Percentiles rank a stretch among this genome's conserved stretches.
Conservation (phyloP, 1,140 invertebrate genomes). For the Heterodera carotae region DNA sequence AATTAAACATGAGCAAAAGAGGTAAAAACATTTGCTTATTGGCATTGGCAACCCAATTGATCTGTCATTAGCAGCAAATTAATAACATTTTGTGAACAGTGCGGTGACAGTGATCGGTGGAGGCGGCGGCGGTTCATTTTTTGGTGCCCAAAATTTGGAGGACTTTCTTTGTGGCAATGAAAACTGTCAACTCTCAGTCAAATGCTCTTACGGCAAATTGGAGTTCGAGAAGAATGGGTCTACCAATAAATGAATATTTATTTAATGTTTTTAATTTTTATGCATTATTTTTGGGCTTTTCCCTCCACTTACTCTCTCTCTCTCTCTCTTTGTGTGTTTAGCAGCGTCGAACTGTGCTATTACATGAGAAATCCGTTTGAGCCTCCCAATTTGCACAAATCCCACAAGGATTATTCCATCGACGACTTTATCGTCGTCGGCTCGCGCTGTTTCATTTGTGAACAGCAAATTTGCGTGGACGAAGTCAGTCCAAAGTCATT, state of each 20-base stretch:
- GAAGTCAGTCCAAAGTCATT: slow-evolving; percentile 18
- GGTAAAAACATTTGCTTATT: background rate
- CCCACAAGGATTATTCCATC: slow-evolving; percentile 27
- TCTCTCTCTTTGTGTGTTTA: slow-evolving; percentile 13
- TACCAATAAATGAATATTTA: background rate
- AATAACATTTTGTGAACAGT: background rate
- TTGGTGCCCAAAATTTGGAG: background rate
- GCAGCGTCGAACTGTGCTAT: slow-evolving; percentile 21
- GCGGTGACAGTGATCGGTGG: slow-evolving; percentile 7
- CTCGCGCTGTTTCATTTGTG: slow-evolving; percentile 29
- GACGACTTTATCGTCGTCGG: slow-evolving; percentile 33
- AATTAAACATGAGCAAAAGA: background rate
- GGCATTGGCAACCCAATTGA: too few relatives aligned
- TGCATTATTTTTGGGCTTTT: slow-evolving; percentile 8
- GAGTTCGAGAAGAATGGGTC: slow-evolving; percentile 24
- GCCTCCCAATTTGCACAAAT: slow-evolving; percentile 33
- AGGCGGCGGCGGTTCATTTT: too few relatives aligned
- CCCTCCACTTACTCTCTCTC: too few relatives aligned
- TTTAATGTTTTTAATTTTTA: background rate
- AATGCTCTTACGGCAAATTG: slow-evolving; percentile 37
- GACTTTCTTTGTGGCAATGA: slow-evolving; percentile 21
- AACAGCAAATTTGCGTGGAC: slow-evolving; percentile 34
- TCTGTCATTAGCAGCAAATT: background rate
- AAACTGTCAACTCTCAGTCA: slow-evolving; percentile 29
- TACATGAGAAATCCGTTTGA: slow-evolving; percentile 38